phyloP scores from a whole-genome alignment of 2,797 vertebrate genomes.

The Eospalax fontanierii region DNA sequence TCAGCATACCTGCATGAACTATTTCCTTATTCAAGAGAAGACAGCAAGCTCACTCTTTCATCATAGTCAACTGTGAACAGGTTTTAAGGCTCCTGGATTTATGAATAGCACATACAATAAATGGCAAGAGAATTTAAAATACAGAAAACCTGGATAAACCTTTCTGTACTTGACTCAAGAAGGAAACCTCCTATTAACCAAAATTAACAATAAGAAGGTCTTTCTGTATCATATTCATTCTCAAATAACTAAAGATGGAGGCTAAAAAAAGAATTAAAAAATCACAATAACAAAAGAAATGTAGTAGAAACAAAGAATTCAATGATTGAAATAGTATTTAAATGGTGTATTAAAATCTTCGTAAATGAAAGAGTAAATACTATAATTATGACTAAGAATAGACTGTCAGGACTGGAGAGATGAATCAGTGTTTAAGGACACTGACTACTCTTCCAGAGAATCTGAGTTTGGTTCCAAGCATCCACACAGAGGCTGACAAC shows the following conservation, averaged over 20 bases:
- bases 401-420: too few relatives aligned
- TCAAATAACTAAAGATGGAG: constrained; percentile 17
- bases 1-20: neutral
- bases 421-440: too few relatives aligned
- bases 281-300: neutral
- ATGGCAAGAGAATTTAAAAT: neutral
- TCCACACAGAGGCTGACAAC: too few relatives aligned
- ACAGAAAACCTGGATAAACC: neutral
- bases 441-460: too few relatives aligned
- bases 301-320: neutral
- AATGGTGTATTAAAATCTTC: neutral
- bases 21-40: neutral
- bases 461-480: too few relatives aligned
- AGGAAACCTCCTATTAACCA: neutral
- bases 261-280: neutral
- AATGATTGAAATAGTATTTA: neutral
- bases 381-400: neutral
- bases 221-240: neutral
- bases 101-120: neutral
- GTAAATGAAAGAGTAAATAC: neutral
- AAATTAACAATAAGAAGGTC: neutral
- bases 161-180: neutral
- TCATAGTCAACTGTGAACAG: neutral
- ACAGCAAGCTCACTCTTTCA: neutral
- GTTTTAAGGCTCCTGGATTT: neutral